Conservation (phyloP, 2,113 vertebrate species). For the Barnardius zonarius region DNA sequence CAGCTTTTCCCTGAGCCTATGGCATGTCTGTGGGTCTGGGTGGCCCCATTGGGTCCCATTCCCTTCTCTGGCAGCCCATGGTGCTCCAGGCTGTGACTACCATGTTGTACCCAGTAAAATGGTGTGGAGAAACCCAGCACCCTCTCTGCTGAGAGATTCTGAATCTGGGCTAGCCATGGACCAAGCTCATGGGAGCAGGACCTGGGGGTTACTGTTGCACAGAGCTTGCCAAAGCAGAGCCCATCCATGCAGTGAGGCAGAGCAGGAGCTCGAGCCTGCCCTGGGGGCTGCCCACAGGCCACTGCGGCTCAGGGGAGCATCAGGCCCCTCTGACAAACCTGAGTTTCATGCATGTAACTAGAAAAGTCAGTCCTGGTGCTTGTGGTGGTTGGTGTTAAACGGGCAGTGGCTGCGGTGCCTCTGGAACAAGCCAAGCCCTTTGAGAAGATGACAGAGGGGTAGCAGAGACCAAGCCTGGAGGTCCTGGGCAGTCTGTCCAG, state of each 20-base stretch:
- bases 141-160: not conserved
- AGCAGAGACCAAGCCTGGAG: not conserved
- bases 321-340: not conserved
- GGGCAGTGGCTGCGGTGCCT: not conserved
- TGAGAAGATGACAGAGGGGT: not conserved
- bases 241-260: not conserved
- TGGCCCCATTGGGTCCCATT: accelerated
- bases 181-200: not conserved
- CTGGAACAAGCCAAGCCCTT: accelerated
- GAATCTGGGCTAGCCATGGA: not conserved
- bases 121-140: not conserved
- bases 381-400: not conserved
- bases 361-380: not conserved
- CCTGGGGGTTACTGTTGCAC: not conserved
- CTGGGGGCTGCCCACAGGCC: not conserved
- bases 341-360: not conserved
- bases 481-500: not conserved
- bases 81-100: not conserved
- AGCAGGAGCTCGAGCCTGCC: not conserved
- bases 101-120: accelerated
- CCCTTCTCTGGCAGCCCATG: accelerated
- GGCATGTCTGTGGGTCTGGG: accelerated
- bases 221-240: not conserved
- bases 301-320: not conserved
- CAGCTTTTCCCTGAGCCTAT: not conserved